These are phyloP conservation scores for Macquaria ambigua DNA, from an alignment of 2,113 vertebrate species.

Conservation along the genomic window DNA sequence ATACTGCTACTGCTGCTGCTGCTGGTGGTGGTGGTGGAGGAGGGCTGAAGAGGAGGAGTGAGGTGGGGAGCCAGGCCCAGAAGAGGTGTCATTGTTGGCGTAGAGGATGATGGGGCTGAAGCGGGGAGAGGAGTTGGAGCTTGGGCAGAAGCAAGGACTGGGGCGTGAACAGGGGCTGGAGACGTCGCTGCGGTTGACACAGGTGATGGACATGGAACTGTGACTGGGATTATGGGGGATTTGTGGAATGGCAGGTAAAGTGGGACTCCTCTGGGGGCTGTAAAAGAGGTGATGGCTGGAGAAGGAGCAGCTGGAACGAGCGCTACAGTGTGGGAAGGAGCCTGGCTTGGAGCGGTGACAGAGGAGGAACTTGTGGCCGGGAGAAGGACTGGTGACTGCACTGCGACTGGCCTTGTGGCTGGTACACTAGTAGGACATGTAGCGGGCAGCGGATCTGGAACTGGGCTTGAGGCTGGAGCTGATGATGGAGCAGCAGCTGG, in stretches of 20 bases:
- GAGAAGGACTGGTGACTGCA: constrained; percentile 18
- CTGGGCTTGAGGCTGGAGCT: not conserved
- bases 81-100: constrained; percentile 13
- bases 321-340: constrained; percentile 1
- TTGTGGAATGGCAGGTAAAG: constrained; percentile 65
- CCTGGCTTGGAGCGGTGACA: not conserved
- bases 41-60: constrained; percentile 50
- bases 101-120: not conserved
- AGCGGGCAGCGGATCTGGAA: constrained; percentile 4
- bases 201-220: not conserved
- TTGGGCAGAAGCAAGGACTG: constrained; percentile 18
- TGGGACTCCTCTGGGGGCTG: constrained; percentile 34
- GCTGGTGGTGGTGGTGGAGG: constrained; percentile 21
- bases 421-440: not conserved
- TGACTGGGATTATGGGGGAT: constrained; percentile 34
- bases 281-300: constrained; percentile 12
- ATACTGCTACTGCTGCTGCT: constrained; percentile 15
- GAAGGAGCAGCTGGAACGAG: constrained; percentile 36
- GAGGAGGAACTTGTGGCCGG: constrained; percentile 26
- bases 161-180: not conserved
- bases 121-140: constrained; percentile 1
- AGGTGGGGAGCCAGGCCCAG: constrained; percentile 52
- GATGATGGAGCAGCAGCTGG: constrained; percentile 23
- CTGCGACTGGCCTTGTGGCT: not conserved
- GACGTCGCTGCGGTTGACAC: not conserved